Percentiles rank a stretch among this genome's conserved stretches.
Evolutionary conservation across 2,797 vertebrate genomes (phyloP).

Genomic region (Sarcophilus harrisii): DNA sequence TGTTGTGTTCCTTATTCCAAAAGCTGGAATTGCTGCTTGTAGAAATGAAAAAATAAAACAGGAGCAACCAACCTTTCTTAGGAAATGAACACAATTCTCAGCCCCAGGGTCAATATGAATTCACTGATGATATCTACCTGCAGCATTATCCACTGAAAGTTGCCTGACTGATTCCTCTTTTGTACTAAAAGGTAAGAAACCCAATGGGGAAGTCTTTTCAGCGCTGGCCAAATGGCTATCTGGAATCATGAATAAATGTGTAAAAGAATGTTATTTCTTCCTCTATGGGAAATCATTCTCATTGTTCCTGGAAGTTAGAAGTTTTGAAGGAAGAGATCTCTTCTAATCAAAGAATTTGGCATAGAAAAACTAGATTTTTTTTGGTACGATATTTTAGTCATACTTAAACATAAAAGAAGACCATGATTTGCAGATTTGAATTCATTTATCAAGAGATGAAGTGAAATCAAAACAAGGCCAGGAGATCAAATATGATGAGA

Average conservation of each 20-base stretch:
- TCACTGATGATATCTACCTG: not conserved
- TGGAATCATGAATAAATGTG: constrained; percentile 55
- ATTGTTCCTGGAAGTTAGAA: not conserved
- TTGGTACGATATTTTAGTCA: not conserved
- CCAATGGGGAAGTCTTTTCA: constrained; percentile 42
- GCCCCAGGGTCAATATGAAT: constrained; percentile 12
- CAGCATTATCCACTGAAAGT: constrained; percentile 16
- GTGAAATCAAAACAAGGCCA: not conserved
- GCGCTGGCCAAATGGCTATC: not conserved
- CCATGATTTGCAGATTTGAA: not conserved
- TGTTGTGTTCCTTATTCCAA: constrained; percentile 15
- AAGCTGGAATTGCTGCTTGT: constrained; percentile 41
- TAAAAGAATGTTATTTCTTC: constrained; percentile 9
- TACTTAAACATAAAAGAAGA: constrained; percentile 17
- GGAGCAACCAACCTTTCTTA: constrained; percentile 31
- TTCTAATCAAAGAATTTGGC: constrained; percentile 20
- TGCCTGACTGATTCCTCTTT: constrained; percentile 34
- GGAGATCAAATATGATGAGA: not conserved
- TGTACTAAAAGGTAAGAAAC: constrained; percentile 34
- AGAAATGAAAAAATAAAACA: constrained; percentile 53
- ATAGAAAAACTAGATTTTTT: not conserved
- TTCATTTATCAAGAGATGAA: not conserved
- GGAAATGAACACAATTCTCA: constrained; percentile 29
- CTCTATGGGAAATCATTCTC: constrained; percentile 13
- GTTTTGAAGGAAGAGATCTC: not conserved